Conservation (phyloP, 2,113 vertebrate species). For the Seriola quinqueradiata region DNA sequence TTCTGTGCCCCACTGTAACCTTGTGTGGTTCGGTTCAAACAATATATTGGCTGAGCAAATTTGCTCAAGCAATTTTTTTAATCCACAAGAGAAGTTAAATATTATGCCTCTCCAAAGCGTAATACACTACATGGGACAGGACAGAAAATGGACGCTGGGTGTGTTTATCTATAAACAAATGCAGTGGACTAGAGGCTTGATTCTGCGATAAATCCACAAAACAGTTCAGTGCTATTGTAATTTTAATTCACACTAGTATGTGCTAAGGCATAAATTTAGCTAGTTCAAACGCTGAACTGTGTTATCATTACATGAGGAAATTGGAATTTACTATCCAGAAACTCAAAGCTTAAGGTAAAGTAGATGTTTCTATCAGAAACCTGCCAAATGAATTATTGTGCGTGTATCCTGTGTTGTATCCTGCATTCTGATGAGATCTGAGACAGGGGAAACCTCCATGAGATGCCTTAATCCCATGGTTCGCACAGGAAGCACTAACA, state of each 20-base stretch:
- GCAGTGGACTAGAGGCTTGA: not conserved
- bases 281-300: not conserved
- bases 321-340: not conserved
- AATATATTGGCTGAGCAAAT: constrained; percentile 12
- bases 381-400: not conserved
- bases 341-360: not conserved
- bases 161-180: constrained; percentile 30
- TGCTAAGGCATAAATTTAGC: not conserved
- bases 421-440: not conserved
- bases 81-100: constrained; percentile 15
- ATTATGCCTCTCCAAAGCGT: not conserved
- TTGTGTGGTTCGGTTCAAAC: not conserved
- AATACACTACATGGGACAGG: not conserved
- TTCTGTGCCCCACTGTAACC: not conserved
- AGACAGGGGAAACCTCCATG: not conserved
- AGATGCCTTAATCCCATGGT: not conserved
- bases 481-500: constrained; percentile 1
- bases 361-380: not conserved
- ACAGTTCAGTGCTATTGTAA: constrained; percentile 24
- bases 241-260: not conserved
- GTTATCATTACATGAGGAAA: not conserved
- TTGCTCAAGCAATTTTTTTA: not conserved
- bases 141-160: constrained; percentile 34
- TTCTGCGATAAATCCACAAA: constrained; percentile 22
- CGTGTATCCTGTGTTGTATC: not conserved